Percentiles rank a stretch among this genome's conserved stretches.
Conservation (phyloP, 2,797 vertebrate species). For the Hyperoplus immaculatus region DNA sequence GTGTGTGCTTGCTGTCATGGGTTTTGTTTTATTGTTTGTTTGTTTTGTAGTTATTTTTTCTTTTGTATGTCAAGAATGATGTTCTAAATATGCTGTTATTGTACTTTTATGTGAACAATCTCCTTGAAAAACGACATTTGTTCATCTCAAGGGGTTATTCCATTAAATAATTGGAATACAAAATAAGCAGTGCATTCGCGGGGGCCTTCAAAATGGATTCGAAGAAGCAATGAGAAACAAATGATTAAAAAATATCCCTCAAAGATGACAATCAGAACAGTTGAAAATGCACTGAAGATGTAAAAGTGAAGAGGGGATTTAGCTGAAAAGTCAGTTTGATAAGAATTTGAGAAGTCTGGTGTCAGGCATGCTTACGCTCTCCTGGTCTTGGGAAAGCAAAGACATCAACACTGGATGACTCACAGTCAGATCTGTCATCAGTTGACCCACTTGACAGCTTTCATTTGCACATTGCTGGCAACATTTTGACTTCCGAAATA, state of each 20-base stretch:
- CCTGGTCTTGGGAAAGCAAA: constrained; percentile 32
- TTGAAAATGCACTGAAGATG: not conserved
- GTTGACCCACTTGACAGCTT: constrained; percentile 19
- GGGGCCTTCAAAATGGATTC: too few species aligned
- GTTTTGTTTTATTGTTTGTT: too few species aligned
- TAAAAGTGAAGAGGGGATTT: constrained; percentile 28
- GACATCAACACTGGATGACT: constrained; percentile 47
- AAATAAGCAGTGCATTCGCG: too few species aligned
- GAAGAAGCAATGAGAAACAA: not conserved
- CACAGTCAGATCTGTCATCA: constrained; percentile 54
- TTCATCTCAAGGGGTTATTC: too few species aligned
- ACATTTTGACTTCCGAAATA: not conserved
- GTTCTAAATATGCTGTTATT: too few species aligned
- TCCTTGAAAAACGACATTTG: too few species aligned
- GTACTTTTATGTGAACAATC: too few species aligned
- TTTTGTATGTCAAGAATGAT: too few species aligned
- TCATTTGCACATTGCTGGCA: not conserved
- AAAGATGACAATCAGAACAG: not conserved
- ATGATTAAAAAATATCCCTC: not conserved
- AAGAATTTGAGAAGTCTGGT: not conserved
- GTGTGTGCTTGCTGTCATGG: too few species aligned
- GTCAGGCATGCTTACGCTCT: constrained; percentile 35
- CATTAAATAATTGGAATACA: too few species aligned
- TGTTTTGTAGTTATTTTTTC: too few species aligned
- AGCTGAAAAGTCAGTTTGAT: constrained; percentile 27